Evolutionary conservation across 2,113 vertebrate genomes (phyloP).

Genomic region (Suncus etruscus): DNA sequence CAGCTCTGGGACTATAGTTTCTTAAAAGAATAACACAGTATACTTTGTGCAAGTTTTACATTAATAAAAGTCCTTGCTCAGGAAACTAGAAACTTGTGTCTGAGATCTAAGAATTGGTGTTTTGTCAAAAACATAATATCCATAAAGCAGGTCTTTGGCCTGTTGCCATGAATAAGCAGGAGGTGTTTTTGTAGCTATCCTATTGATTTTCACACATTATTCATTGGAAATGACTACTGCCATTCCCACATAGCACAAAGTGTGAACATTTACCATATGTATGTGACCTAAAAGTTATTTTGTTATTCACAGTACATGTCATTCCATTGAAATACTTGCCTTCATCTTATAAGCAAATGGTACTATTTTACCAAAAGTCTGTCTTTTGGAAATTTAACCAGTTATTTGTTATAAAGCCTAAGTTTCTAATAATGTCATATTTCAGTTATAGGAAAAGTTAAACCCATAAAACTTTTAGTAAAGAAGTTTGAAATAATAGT

Average conservation of each 20-base stretch:
- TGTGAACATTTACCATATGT: slow-evolving; percentile 64
- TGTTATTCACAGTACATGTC: slow-evolving; percentile 64
- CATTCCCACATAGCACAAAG: slow-evolving; percentile 50
- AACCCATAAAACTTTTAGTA: background rate
- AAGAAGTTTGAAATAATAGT: background rate
- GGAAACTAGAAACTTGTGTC: slow-evolving; percentile 19
- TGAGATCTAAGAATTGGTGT: background rate
- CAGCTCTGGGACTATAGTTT: background rate
- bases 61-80: background rate
- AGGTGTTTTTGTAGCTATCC: slow-evolving; percentile 74
- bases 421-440: slow-evolving; percentile 54
- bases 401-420: slow-evolving; percentile 58
- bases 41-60: slow-evolving; percentile 40
- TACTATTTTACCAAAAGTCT: slow-evolving; percentile 66
- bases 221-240: slow-evolving; percentile 77
- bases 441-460: background rate
- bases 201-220: slow-evolving; percentile 78
- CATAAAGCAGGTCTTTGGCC: slow-evolving; percentile 60
- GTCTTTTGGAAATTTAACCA: slow-evolving; percentile 42
- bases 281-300: slow-evolving; percentile 73
- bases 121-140: slow-evolving; percentile 10
- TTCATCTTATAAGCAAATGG: slow-evolving; percentile 74
- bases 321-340: slow-evolving; percentile 43
- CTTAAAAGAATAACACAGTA: slow-evolving; percentile 40
- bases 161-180: slow-evolving; percentile 63